Evolutionary conservation across 2,888 invertebrate species (phyloP).

Genomic region (Thymelicus lineola): DNA sequence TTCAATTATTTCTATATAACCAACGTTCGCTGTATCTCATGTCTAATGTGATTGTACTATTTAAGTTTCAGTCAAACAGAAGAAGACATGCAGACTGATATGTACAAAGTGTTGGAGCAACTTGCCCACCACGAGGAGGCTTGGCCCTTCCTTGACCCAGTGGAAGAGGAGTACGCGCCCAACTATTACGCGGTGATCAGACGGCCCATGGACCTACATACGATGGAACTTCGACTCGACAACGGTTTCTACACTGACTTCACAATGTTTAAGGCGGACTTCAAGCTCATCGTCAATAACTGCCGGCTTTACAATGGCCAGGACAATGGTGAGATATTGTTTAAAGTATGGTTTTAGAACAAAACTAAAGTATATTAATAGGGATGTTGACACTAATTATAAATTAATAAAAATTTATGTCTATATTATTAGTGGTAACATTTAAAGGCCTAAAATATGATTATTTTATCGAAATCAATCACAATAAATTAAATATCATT

Average conservation of each 20-base stretch:
- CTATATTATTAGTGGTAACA: too few relatives aligned
- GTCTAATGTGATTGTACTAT: slow-evolving; percentile 43
- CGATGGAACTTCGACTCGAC: slow-evolving; percentile 95
- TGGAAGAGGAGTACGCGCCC: slow-evolving; percentile 96
- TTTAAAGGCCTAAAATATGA: too few relatives aligned
- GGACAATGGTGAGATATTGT: slow-evolving; percentile 90
- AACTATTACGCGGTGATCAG: slow-evolving; percentile 91
- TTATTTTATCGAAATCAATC: too few relatives aligned
- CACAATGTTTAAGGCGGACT: slow-evolving; percentile 93
- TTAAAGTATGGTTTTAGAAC: not conserved
- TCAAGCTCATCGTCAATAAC: slow-evolving; percentile 96
- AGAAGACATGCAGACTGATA: slow-evolving; percentile 94
- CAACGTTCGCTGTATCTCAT: not conserved
- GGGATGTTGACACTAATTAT: too few relatives aligned
- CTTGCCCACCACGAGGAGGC: slow-evolving; percentile 95
- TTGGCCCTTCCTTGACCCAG: slow-evolving; percentile 97
- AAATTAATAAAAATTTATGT: too few relatives aligned
- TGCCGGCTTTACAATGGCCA: slow-evolving; percentile 96
- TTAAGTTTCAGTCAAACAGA: slow-evolving; percentile 91
- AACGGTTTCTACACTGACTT: slow-evolving; percentile 92
- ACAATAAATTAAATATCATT: too few relatives aligned
- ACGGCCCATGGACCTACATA: slow-evolving; percentile 94
- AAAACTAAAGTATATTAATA: too few relatives aligned
- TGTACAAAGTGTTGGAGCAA: slow-evolving; percentile 96
- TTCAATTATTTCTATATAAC: not conserved